These are phyloP conservation scores for Suricata suricatta DNA, from an alignment of 2,113 vertebrate species.

Conservation along the genomic window DNA sequence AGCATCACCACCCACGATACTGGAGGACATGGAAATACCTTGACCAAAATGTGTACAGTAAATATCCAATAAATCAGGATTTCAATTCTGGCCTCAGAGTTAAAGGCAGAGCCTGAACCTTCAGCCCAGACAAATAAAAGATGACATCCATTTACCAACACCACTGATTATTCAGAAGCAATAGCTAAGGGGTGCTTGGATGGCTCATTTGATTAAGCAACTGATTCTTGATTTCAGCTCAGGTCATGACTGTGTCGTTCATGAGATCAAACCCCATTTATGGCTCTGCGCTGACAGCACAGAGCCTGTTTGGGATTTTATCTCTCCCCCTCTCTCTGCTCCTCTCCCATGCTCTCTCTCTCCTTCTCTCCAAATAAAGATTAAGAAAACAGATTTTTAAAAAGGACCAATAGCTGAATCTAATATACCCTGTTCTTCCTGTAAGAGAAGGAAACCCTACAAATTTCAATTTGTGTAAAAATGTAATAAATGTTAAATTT, in stretches of 20 bases:
- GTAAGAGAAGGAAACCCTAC: background rate
- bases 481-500: background rate
- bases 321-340: too few relatives aligned
- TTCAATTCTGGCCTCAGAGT: background rate
- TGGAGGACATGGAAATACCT: background rate
- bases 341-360: too few relatives aligned
- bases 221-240: too few relatives aligned
- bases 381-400: too few relatives aligned
- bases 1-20: background rate
- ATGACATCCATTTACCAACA: background rate
- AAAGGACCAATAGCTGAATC: background rate
- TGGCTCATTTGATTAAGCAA: too few relatives aligned
- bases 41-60: background rate
- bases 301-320: too few relatives aligned
- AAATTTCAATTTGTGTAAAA: slow-evolving; percentile 9
- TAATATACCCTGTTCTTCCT: background rate
- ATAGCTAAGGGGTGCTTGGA: background rate
- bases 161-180: background rate
- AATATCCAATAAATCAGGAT: background rate
- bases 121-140: background rate
- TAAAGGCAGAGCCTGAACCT: background rate
- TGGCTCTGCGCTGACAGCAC: too few relatives aligned
- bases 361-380: too few relatives aligned
- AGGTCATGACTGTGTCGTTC: too few relatives aligned
- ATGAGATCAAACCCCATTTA: too few relatives aligned